A percentile compares a stretch with the other conserved stretches of the same genome.
Conservation (phyloP, 1,140 invertebrate genomes). For the Carposina sasakii region DNA sequence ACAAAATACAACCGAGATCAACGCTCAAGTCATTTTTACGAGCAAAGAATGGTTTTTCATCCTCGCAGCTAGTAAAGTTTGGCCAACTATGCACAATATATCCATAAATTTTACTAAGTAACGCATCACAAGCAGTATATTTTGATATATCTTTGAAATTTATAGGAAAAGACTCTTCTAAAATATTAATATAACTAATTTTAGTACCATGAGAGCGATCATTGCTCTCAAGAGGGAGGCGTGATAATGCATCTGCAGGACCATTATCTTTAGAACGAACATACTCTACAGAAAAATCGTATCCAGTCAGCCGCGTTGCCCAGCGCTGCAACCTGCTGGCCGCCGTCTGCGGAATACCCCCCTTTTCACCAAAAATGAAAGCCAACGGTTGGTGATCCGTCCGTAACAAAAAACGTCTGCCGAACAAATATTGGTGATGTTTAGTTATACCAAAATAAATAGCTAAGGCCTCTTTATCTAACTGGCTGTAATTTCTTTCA, state of each 20-base stretch:
- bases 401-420: slow-evolving; percentile 50
- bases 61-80: slow-evolving; percentile 1
- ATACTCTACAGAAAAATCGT: slow-evolving; percentile 27
- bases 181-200: neutral
- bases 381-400: slow-evolving; percentile 67
- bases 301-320: slow-evolving; percentile 26
- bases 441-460: slow-evolving; percentile 54
- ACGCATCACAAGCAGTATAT: neutral
- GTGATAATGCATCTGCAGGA: slow-evolving; percentile 27
- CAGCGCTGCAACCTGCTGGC: slow-evolving; percentile 37
- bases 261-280: slow-evolving; percentile 21
- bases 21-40: slow-evolving; percentile 3
- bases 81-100: slow-evolving; percentile 2
- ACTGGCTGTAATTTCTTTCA: slow-evolving; percentile 55
- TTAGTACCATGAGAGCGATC: neutral
- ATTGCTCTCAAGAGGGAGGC: slow-evolving; percentile 5
- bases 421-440: slow-evolving; percentile 61
- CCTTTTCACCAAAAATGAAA: slow-evolving; percentile 37
- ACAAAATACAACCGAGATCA: slow-evolving; percentile 6
- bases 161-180: neutral
- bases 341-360: slow-evolving; percentile 24
- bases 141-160: neutral
- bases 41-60: slow-evolving; percentile 4
- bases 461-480: slow-evolving; percentile 64
- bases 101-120: neutral